A percentile compares a stretch with the other conserved stretches of the same genome.
Evolutionary conservation across 1,140 invertebrate species (phyloP).

Genomic region (Armadillidium nasatum): DNA sequence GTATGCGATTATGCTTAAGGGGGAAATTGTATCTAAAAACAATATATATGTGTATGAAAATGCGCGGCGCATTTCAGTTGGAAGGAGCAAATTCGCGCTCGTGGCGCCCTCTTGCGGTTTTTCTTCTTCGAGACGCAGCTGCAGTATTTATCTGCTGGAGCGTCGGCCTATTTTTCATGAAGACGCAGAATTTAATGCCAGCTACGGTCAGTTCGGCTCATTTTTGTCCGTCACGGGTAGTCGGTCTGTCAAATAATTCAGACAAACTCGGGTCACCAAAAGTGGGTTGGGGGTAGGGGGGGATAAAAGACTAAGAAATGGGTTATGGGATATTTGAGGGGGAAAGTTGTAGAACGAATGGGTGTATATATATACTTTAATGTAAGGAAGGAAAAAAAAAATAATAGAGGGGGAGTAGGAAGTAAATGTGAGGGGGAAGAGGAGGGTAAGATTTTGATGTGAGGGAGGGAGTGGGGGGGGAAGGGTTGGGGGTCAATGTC

Average conservation of each 20-base stretch:
- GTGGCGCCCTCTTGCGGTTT: background rate
- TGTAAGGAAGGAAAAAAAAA: background rate
- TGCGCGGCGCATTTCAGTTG: background rate
- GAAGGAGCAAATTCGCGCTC: background rate
- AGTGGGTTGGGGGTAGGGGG: background rate
- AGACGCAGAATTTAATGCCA: constrained; percentile 6
- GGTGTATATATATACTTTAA: background rate
- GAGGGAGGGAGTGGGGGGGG: background rate
- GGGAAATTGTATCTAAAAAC: constrained; percentile 3
- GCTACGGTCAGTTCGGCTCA: constrained; percentile 1
- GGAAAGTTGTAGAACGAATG: background rate
- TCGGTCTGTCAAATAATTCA: constrained; percentile 10
- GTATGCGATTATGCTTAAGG: background rate
- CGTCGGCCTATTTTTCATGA: constrained; percentile 9
- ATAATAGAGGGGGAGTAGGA: background rate
- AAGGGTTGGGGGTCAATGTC: background rate
- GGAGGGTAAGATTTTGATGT: background rate
- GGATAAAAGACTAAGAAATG: background rate
- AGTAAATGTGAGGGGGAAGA: background rate
- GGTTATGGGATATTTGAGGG: constrained; percentile 2
- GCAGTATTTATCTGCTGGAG: constrained; percentile 1
- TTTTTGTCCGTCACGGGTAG: constrained; percentile 7
- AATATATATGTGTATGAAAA: constrained; percentile 8
- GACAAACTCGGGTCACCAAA: constrained; percentile 2
- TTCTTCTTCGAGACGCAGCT: background rate